Evolutionary conservation across 2,888 invertebrate species (phyloP).

Genomic region (Eueremaeus valkanovi): DNA sequence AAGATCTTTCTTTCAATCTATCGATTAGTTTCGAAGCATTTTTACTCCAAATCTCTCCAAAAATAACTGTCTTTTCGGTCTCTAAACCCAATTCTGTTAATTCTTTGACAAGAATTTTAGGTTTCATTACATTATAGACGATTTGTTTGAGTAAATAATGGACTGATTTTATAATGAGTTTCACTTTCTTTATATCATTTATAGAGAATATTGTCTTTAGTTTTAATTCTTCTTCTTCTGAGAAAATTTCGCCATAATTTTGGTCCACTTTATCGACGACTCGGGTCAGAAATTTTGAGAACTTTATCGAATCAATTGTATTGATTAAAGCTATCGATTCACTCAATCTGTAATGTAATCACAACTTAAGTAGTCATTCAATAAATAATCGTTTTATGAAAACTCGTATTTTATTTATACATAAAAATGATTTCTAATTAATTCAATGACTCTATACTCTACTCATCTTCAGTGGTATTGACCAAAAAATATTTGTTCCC

Average conservation of each 20-base stretch:
- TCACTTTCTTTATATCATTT: not conserved
- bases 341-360: not conserved
- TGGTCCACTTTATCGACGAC: not conserved
- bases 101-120: constrained; percentile 8
- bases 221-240: constrained; percentile 2
- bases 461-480: not conserved
- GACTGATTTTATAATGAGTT: not conserved
- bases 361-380: no score
- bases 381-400: no score
- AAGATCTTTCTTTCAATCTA: constrained; percentile 19
- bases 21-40: constrained; percentile 8
- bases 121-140: constrained; percentile 27
- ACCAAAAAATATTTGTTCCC: not conserved
- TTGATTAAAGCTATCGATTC: not conserved
- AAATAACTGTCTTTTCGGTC: not conserved
- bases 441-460: no score
- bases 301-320: not conserved
- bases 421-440: not conserved
- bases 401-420: not conserved
- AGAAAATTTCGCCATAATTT: not conserved
- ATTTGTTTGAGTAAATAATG: not conserved
- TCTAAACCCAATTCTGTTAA: constrained; percentile 34
- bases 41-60: constrained; percentile 24
- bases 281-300: not conserved
- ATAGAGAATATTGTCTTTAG: not conserved